phyloP scores from a whole-genome alignment of 2,888 invertebrate genomes.

The Limnephilus marmoratus region DNA sequence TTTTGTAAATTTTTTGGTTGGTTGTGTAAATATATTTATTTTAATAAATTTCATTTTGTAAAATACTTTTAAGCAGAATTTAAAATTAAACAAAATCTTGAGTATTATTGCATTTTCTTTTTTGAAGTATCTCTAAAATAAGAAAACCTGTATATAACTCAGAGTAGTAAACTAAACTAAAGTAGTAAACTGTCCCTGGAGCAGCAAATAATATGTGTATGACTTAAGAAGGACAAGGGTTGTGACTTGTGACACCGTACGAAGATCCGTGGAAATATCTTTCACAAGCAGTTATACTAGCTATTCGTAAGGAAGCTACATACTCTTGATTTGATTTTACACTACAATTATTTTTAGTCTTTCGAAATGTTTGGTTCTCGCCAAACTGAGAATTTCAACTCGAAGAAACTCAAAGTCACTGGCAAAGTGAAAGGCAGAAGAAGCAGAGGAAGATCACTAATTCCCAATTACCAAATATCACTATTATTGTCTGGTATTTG shows the following conservation, averaged over 20 bases:
- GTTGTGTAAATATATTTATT: background rate
- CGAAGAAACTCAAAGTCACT: too few relatives aligned
- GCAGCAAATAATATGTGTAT: background rate
- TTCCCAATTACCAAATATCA: too few relatives aligned
- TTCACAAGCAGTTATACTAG: too few relatives aligned
- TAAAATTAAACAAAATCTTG: background rate
- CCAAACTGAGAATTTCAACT: too few relatives aligned
- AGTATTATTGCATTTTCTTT: background rate
- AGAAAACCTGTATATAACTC: background rate
- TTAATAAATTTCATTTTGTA: background rate
- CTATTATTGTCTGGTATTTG: too few relatives aligned
- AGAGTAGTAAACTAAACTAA: background rate
- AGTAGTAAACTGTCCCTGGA: background rate
- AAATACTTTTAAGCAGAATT: background rate
- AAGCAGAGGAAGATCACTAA: too few relatives aligned
- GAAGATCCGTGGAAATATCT: background rate
- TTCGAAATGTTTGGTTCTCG: too few relatives aligned
- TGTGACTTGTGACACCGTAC: background rate
- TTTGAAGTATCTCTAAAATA: background rate
- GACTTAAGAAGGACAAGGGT: background rate
- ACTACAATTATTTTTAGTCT: too few relatives aligned
- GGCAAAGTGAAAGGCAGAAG: too few relatives aligned
- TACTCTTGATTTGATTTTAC: too few relatives aligned
- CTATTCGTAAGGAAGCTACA: too few relatives aligned
- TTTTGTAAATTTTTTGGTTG: background rate